Evolutionary conservation across 2,113 vertebrate genomes (phyloP).

Genomic region (Xyrauchen texanus): DNA sequence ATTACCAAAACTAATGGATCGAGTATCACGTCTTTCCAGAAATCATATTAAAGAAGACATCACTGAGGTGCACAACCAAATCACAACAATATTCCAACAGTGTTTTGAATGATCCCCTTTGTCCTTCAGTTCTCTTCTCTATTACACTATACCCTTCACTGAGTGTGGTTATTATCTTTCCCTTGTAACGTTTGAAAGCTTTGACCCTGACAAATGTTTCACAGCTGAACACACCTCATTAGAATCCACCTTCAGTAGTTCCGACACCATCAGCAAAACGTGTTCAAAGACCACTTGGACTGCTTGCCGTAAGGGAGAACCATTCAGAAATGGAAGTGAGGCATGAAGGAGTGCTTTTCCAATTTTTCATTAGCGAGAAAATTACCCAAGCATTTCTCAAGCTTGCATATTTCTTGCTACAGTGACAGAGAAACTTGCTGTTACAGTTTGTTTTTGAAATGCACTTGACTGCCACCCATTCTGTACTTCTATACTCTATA

Average conservation of each 20-base stretch:
- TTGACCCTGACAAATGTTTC: constrained; percentile 22
- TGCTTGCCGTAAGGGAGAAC: constrained; percentile 13
- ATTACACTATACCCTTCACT: background rate
- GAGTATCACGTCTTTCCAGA: too few species aligned
- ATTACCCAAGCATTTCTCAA: constrained; percentile 21
- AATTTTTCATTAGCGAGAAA: constrained; percentile 38
- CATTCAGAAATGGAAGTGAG: constrained; percentile 25
- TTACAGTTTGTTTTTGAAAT: constrained; percentile 28
- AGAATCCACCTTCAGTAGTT: background rate
- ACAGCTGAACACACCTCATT: constrained; percentile 27
- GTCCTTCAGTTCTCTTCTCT: background rate
- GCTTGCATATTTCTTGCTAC: constrained; percentile 24
- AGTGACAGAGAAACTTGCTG: constrained; percentile 12
- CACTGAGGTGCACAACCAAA: background rate
- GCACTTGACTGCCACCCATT: background rate
- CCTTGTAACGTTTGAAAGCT: background rate
- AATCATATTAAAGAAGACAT: too few species aligned
- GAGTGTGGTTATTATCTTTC: constrained; percentile 2
- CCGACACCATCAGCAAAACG: constrained; percentile 25
- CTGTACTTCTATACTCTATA: background rate
- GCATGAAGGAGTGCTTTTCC: constrained; percentile 35
- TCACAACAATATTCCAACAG: background rate
- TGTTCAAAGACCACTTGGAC: constrained; percentile 17
- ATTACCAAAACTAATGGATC: too few species aligned
- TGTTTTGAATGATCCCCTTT: background rate